phyloP scores from a whole-genome alignment of 2,113 vertebrate genomes.

The Gopherus flavomarginatus region DNA sequence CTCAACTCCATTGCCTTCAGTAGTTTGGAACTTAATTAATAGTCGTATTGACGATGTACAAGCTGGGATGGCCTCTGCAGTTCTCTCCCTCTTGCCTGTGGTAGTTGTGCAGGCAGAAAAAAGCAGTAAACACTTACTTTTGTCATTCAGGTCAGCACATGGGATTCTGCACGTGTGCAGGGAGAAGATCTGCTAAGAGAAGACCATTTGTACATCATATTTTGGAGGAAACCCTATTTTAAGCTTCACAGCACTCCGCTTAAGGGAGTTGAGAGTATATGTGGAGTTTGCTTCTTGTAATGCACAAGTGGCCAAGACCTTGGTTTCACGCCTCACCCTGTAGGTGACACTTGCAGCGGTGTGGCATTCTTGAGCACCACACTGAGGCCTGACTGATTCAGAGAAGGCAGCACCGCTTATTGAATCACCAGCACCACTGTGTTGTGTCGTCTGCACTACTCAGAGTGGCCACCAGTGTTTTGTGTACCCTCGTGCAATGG shows the following conservation, averaged over 20 bases:
- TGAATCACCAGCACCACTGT: neutral
- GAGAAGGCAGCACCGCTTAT: neutral
- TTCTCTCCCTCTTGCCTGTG: neutral
- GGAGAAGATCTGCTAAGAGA: neutral
- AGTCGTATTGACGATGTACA: neutral
- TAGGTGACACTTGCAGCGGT: neutral
- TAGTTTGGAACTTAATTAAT: slow-evolving; percentile 24
- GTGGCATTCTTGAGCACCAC: neutral
- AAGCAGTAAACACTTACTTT: neutral
- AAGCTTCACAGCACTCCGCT: neutral
- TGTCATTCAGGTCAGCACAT: neutral
- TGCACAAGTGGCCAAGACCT: neutral
- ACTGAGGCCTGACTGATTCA: neutral
- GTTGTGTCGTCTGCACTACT: neutral
- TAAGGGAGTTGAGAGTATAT: neutral
- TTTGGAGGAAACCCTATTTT: neutral
- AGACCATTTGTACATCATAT: neutral
- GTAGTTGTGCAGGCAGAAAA: neutral
- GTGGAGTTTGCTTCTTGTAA: neutral
- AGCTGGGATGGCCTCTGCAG: neutral
- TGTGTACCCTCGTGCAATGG: neutral
- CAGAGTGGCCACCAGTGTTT: neutral
- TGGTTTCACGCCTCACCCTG: neutral
- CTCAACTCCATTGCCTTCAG: slow-evolving; percentile 40
- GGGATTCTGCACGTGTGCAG: neutral